Evolutionary conservation across 2,113 vertebrate species (phyloP), one percentile per base, ranked within the genome.

Genomic region (Prunella fulvescens): DNA sequence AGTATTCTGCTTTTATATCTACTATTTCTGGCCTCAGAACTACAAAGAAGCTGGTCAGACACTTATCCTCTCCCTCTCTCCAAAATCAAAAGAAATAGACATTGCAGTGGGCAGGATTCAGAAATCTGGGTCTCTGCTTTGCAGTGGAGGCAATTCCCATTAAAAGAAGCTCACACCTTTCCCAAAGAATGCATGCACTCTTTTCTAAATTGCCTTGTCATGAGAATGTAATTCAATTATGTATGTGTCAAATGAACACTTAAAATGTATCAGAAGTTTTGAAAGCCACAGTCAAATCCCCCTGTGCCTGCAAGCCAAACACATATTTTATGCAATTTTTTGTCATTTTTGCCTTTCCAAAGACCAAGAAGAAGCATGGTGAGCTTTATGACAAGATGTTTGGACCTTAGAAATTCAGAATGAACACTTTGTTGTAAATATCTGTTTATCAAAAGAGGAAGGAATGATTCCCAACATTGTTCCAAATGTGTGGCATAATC

Each of bases 281-380:
- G 35, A 62, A 64, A 88, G 15, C 25, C 3, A 7, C 28, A 45
- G 35, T 12, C 25, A 80, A 33, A 14, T 61, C 19, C 22, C 6
- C 3, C 13, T 0, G 0, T 13, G 7, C 20, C 11, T 0, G 0
- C 33, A 66, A 65, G 5, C 5, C 19, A 53, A 93, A 81, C 14
- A 57, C 1, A 2, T n/a, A 31, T 56, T 78, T 81, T 79, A 16
- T 69, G 31, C 10, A 56, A 9, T 31, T 84, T 45, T 50, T 81
- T 6, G 4, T 9, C 10, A n/a, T 24, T 81, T 89, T 48, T 73
- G 14, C 14, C 24, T 61, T 73, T 81, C 35, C 19, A 31, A 65
- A 87, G 29, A 69, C 20, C 7, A 84, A 78, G 12, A 69, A 7
- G 4, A 22, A 84, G 10, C 2, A 89, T 80, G 17, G 28, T 50